Evolutionary conservation across 2,888 invertebrate species (phyloP).

Genomic region (Neocrepidodera transversa): DNA sequence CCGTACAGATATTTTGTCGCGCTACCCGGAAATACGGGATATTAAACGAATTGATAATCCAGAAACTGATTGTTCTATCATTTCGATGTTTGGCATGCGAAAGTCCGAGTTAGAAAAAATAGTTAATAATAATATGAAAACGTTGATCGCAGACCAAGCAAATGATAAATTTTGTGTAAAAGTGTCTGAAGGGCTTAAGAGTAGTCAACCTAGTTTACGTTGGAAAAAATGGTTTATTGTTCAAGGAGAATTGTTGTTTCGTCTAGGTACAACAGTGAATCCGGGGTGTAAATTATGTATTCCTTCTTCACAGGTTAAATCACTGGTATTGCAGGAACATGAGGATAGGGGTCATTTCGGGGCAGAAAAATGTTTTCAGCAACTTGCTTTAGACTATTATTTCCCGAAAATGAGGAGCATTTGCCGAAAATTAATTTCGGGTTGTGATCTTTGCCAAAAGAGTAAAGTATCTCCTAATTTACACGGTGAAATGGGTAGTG

Average conservation of each 20-base stretch:
- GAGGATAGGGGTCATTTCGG: constrained; percentile 25
- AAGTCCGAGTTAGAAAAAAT: neutral
- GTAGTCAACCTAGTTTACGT: neutral
- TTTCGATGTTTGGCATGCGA: neutral
- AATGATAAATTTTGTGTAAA: neutral
- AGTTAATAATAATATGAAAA: too few relatives aligned
- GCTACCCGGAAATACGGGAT: neutral
- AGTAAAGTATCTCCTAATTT: constrained; percentile 3
- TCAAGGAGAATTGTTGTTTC: constrained; percentile 7
- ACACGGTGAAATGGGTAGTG: constrained; percentile 3
- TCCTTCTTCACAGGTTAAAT: neutral
- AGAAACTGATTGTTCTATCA: neutral
- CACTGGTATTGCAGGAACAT: constrained; percentile 13
- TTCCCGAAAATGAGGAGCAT: constrained; percentile 16
- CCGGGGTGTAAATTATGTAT: constrained; percentile 14
- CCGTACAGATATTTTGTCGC: constrained; percentile 21
- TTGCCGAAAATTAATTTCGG: constrained; percentile 4
- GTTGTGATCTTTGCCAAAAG: constrained; percentile 20
- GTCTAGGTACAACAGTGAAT: neutral
- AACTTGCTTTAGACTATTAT: constrained; percentile 3
- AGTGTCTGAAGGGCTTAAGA: neutral
- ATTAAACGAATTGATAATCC: too few relatives aligned
- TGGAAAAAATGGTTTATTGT: constrained; percentile 7
- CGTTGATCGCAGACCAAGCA: neutral
- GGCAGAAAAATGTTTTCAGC: constrained; percentile 8